Evolutionary conservation across 1,140 invertebrate species (phyloP).

Genomic region (Goniozus legneri): DNA sequence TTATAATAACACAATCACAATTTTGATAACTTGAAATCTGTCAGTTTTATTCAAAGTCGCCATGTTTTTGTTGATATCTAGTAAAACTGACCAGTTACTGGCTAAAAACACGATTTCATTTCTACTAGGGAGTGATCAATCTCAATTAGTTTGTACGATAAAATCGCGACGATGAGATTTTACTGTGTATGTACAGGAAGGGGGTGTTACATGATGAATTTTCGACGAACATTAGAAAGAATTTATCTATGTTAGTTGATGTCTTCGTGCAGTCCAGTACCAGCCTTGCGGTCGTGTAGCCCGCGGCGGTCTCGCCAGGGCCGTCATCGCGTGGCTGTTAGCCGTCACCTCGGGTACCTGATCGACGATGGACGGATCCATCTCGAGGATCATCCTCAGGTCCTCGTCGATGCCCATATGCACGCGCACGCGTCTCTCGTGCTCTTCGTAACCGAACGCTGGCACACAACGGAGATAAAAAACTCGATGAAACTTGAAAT

Average conservation of each 20-base stretch:
- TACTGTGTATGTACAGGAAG: conserved; percentile 3
- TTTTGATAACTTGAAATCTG: no score
- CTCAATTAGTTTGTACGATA: no score
- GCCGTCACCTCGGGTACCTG: conserved; percentile 25
- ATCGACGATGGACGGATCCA: conserved; percentile 63
- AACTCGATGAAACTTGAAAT: no score
- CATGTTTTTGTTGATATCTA: no score
- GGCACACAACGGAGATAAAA: no score
- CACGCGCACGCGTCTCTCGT: conserved; percentile 46
- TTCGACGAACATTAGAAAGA: background rate
- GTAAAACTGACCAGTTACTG: no score
- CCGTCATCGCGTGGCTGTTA: conserved; percentile 30
- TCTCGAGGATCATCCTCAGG: conserved; percentile 61
- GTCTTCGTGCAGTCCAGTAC: conserved; percentile 29
- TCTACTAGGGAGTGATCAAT: no score
- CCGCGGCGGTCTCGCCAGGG: conserved; percentile 31
- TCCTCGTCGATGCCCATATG: conserved; percentile 61
- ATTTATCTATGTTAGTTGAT: background rate
- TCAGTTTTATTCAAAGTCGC: no score
- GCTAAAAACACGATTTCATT: no score
- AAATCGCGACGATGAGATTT: no score
- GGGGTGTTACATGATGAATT: no score
- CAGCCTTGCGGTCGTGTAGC: conserved; percentile 43
- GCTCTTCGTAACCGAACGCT: conserved; percentile 4
- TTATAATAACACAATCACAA: no score